These are phyloP conservation scores for Phortica magna DNA, from an alignment of 2,888 invertebrate species.

Conservation along the genomic window DNA sequence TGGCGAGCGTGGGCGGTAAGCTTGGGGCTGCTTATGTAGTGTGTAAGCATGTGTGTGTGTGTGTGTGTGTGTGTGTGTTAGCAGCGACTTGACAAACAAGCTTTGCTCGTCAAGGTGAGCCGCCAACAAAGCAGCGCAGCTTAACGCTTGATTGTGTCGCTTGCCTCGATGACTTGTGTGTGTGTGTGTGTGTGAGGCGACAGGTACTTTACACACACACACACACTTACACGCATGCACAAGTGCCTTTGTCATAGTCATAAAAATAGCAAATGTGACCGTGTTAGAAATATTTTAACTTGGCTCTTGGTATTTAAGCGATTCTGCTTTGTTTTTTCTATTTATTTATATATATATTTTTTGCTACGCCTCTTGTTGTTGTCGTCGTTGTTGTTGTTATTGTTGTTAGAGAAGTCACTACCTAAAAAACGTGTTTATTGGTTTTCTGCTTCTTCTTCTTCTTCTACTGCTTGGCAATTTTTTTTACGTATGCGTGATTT, in stretches of 20 bases:
- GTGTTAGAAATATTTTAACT: constrained; percentile 12
- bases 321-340: background rate
- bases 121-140: constrained; percentile 26
- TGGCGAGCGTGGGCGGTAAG: background rate
- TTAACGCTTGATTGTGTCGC: background rate
- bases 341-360: too few relatives aligned
- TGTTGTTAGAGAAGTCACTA: background rate
- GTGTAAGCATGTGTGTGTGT: too few relatives aligned
- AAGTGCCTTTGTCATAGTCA: constrained; percentile 40
- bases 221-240: background rate
- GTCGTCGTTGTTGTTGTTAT: background rate
- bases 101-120: constrained; percentile 28
- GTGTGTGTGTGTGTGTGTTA: background rate
- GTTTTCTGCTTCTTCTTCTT: background rate
- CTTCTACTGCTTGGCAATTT: background rate
- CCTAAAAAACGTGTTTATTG: constrained; percentile 16
- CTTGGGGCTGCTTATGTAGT: too few relatives aligned
- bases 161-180: background rate
- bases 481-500: background rate
- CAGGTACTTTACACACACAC: background rate
- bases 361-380: too few relatives aligned
- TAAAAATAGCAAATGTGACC: constrained; percentile 54
- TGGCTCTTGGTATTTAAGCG: constrained; percentile 31
- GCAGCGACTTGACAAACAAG: constrained; percentile 16
- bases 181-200: background rate